These are phyloP conservation scores for Drosophila austrosaltans DNA, from an alignment of 2,888 invertebrate species.

Conservation along the genomic window DNA sequence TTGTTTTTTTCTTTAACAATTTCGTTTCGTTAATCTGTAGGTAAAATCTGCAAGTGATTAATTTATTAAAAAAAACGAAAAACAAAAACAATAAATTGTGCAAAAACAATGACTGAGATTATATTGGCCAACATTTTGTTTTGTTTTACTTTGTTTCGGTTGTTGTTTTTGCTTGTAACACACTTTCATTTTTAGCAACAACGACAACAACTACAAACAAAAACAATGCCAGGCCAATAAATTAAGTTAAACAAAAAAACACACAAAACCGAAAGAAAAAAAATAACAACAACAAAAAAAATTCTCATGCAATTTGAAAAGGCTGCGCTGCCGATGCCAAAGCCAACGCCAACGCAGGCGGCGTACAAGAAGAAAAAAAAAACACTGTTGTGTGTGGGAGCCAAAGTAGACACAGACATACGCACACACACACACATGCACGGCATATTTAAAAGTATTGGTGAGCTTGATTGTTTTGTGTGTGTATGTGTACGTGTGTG, in stretches of 20 bases:
- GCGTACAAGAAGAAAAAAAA: constrained; percentile 15
- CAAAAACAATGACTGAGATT: constrained; percentile 54
- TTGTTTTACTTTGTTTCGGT: constrained; percentile 23
- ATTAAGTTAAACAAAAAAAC: constrained; percentile 60
- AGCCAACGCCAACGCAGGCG: constrained; percentile 22
- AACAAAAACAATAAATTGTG: constrained; percentile 1
- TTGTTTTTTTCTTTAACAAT: background rate
- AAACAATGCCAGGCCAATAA: constrained; percentile 68
- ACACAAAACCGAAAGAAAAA: constrained; percentile 25
- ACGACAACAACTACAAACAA: constrained; percentile 36
- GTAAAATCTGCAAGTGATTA: background rate
- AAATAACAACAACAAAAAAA: constrained; percentile 23
- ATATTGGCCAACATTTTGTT: constrained; percentile 62
- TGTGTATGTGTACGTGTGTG: constrained; percentile 20
- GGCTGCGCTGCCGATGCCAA: constrained; percentile 54
- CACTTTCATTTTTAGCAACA: constrained; percentile 74
- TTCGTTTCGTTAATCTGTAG: background rate
- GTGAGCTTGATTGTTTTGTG: constrained; percentile 50
- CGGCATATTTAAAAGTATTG: constrained; percentile 29
- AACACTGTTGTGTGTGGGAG: constrained; percentile 50
- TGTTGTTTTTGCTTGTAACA: constrained; percentile 40
- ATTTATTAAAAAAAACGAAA: background rate
- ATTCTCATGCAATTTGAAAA: constrained; percentile 70
- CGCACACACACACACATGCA: constrained; percentile 3
- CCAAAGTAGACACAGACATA: constrained; percentile 1